Evolutionary conservation across 1,140 invertebrate genomes (phyloP), one percentile per base, ranked within the genome.

Genomic region (Drosophila mayri): DNA sequence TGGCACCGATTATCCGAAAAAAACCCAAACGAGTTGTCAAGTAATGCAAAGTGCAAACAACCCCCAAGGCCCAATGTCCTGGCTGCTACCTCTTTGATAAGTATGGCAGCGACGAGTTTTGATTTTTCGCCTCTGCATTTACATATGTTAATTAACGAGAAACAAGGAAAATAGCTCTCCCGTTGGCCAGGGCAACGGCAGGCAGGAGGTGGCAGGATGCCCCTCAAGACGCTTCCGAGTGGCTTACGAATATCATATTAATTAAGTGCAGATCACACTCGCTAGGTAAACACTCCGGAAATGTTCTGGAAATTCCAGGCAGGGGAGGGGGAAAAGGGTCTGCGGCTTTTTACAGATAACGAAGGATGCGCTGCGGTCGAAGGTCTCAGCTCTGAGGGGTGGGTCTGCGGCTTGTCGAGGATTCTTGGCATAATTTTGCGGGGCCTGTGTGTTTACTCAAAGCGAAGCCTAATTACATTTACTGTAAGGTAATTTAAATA

Each of bases 61-160:
- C 30, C 46, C 63, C 37, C 50, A 16, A 4, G 32, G 32, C n/a
- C n/a, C 7, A 10, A 10, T 28, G 14, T 18, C 41, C 5, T 32
- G 12, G 18, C 72, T 63, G 38, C 43, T 60, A 61, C 43, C 44
- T 54, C 47, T 62, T 65, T 52, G 79, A 70, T 66, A 72, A 83
- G 50, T 49, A 25, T 6, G 4, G 28, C 8, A 4, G 9, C 20
- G 43, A 43, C 25, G 44, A 50, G 66, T 60, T 88, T 87, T 87
- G 76, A 84, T 88, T 88, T 87, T 88, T 84, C 82, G 76, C 80
- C 83, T 88, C 81, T 90, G 71, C 82, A 88, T 88, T 88, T 90
- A 77, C 74, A 77, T 77, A 88, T 88, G 84, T 77, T 88, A 90
- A 88, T 88, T 90, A 90, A 80, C 73, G 50, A 41, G 83, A 75